Percentiles rank a stretch among this genome's conserved stretches.
These are phyloP conservation scores for Apodemus sylvaticus DNA, from an alignment of 2,113 vertebrate species.

Conservation along the genomic window DNA sequence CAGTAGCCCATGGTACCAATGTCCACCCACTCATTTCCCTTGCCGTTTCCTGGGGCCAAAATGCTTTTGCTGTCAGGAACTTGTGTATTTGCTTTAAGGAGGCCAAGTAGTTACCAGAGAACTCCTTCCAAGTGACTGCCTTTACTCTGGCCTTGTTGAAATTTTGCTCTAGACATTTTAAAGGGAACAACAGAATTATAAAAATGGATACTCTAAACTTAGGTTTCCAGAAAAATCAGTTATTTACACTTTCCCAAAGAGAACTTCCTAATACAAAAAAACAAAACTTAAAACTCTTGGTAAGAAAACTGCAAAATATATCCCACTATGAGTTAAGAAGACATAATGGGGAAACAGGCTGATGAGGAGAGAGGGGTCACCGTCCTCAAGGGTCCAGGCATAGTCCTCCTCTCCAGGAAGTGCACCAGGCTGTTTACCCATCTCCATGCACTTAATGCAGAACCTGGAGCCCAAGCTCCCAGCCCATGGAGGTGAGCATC, in stretches of 20 bases:
- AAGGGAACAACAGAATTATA: neutral
- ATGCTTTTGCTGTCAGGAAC: neutral
- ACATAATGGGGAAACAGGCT: neutral
- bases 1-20: neutral
- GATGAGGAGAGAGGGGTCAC: too few relatives aligned
- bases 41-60: neutral
- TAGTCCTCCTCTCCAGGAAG: neutral
- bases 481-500: neutral
- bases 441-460: neutral
- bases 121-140: rapidly evolving
- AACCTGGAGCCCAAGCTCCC: neutral
- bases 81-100: rapidly evolving
- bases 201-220: neutral
- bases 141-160: neutral
- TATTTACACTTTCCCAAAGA: neutral
- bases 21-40: neutral
- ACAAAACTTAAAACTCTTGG: neutral
- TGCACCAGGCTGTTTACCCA: neutral
- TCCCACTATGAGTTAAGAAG: neutral
- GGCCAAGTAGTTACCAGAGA: neutral
- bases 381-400: neutral
- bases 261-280: neutral
- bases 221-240: neutral
- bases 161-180: constrained; percentile 18
- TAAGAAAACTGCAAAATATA: neutral